A percentile compares a stretch with the other conserved stretches of the same genome.
These are phyloP conservation scores for Calliopsis andreniformis DNA, from an alignment of 1,140 invertebrate genomes.

Conservation along the genomic window DNA sequence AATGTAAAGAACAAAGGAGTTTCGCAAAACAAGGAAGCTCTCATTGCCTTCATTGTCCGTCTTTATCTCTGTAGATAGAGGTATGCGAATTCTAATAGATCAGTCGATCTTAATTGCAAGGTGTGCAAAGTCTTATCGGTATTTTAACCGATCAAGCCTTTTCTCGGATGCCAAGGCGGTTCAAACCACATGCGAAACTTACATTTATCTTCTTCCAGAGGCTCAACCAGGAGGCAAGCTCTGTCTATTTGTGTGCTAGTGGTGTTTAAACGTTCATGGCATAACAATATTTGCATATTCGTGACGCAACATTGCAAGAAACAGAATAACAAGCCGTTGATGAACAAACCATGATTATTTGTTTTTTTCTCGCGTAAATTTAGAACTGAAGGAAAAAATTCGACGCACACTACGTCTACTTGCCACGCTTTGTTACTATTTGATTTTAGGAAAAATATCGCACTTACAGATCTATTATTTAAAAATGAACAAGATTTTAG, in stretches of 20 bases:
- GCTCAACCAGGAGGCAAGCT: slow-evolving; percentile 63
- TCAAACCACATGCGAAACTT: slow-evolving; percentile 68
- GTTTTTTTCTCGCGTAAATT: slow-evolving; percentile 38
- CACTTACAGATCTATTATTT: too few relatives aligned
- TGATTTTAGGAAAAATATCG: too few relatives aligned
- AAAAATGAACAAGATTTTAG: too few relatives aligned
- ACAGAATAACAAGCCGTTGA: slow-evolving; percentile 54
- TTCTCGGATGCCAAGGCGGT: slow-evolving; percentile 11
- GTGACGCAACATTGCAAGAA: slow-evolving; percentile 53
- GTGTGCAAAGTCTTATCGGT: slow-evolving; percentile 30
- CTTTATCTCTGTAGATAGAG: slow-evolving; percentile 3
- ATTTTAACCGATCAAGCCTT: slow-evolving; percentile 31
- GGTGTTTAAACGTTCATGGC: slow-evolving; percentile 56
- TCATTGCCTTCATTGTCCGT: not conserved
- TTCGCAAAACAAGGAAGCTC: too few relatives aligned
- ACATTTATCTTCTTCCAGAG: slow-evolving; percentile 74
- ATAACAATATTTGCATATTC: slow-evolving; percentile 51
- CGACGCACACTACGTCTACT: not conserved
- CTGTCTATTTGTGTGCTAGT: slow-evolving; percentile 49
- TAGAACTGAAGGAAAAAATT: slow-evolving; percentile 27
- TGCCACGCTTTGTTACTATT: too few relatives aligned
- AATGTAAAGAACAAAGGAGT: not conserved
- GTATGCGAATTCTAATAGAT: slow-evolving; percentile 7
- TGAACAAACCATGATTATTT: slow-evolving; percentile 5
- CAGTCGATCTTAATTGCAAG: slow-evolving; percentile 50